These are phyloP conservation scores for Chondrosia reniformis DNA, from an alignment of 37 sponge, comb jelly and placozoan species.

Conservation along the genomic window DNA sequence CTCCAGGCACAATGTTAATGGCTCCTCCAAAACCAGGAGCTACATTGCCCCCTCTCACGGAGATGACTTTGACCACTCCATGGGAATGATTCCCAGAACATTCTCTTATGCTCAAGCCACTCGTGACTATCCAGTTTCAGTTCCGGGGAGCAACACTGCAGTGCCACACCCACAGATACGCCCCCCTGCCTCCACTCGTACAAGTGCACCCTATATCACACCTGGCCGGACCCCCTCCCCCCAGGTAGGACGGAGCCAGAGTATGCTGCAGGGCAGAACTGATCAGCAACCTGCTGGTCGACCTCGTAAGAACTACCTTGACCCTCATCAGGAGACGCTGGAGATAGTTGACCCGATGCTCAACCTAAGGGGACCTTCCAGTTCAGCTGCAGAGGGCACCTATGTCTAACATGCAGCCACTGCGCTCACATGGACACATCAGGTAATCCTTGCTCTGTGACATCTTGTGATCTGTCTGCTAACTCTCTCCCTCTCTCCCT, in stretches of 20 bases:
- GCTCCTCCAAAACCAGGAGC: neutral
- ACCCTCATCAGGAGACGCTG: conserved; percentile 2
- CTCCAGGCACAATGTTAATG: neutral
- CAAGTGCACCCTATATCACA: neutral
- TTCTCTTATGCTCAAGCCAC: neutral
- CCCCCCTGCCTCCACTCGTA: neutral
- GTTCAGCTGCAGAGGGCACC: conserved; percentile 2
- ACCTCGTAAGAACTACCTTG: neutral
- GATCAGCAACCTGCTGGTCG: neutral
- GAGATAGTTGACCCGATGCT: conserved; percentile 6
- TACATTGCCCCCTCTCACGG: neutral
- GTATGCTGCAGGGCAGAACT: neutral
- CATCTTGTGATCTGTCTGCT: too few relatives aligned
- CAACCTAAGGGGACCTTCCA: neutral
- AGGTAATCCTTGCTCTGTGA: too few relatives aligned
- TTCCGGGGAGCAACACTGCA: neutral
- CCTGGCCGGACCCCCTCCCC: neutral
- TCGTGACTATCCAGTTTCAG: neutral
- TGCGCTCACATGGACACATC: too few relatives aligned
- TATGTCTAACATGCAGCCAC: too few relatives aligned
- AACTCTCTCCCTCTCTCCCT: too few relatives aligned
- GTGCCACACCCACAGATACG: conserved; percentile 9
- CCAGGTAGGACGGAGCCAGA: neutral
- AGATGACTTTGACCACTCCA: neutral
- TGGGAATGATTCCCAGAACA: neutral